Evolutionary conservation across 2,113 vertebrate genomes (phyloP).

Genomic region (Protobothrops flavoviridis): DNA sequence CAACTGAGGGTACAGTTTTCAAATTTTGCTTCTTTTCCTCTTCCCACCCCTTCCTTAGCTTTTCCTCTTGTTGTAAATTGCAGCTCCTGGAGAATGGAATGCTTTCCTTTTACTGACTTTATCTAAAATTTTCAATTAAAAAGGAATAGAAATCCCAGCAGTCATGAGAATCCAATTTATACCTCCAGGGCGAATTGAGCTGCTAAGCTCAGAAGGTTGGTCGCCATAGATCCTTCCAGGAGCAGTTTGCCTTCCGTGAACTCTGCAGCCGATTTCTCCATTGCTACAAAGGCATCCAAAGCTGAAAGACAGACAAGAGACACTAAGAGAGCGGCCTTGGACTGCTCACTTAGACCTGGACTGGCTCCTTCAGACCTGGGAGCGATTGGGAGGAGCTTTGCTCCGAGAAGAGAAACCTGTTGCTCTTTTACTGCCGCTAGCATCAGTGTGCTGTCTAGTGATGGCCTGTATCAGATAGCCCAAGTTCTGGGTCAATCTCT

Average conservation of each 20-base stretch:
- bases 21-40: neutral
- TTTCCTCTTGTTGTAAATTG: neutral
- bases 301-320: conserved; percentile 67
- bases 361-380: neutral
- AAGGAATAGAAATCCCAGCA: conserved; percentile 4
- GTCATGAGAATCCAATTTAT: conserved; percentile 16
- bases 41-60: neutral
- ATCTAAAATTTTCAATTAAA: neutral
- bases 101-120: neutral
- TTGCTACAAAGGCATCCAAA: conserved; percentile 70
- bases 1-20: neutral
- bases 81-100: neutral
- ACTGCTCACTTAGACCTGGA: neutral
- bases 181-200: conserved; percentile 91
- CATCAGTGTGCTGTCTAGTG: neutral
- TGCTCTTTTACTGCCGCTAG: neutral
- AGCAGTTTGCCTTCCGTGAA: conserved; percentile 60
- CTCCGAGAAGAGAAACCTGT: conserved; percentile 1
- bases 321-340: neutral
- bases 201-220: conserved; percentile 78
- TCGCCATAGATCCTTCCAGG: conserved; percentile 64
- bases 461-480: neutral
- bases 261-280: conserved; percentile 67
- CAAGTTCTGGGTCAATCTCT: conserved; percentile 40
- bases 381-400: no score